Conservation (phyloP, 2,888 invertebrate species). For the Pammene aurita region DNA sequence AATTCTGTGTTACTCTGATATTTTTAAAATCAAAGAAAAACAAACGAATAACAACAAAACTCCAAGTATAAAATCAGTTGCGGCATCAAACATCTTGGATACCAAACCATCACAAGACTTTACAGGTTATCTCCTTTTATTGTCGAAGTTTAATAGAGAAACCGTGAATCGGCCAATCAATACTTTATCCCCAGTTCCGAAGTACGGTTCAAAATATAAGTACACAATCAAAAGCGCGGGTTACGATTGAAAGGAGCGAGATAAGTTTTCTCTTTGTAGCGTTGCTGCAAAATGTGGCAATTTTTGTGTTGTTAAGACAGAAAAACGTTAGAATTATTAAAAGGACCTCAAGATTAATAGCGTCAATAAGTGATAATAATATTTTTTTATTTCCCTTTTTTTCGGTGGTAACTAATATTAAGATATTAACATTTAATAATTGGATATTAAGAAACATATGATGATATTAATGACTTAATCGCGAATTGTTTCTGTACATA, state of each 20-base stretch:
- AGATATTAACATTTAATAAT: too few species aligned
- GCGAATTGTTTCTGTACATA: too few species aligned
- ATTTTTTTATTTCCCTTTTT: too few species aligned
- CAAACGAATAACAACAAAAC: not conserved
- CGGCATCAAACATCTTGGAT: constrained; percentile 15
- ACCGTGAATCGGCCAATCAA: constrained; percentile 38
- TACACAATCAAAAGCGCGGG: constrained; percentile 34
- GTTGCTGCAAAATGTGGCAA: constrained; percentile 29
- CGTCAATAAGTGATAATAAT: too few species aligned
- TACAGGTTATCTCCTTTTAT: constrained; percentile 40
- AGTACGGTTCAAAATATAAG: constrained; percentile 41
- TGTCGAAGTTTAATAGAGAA: constrained; percentile 42
- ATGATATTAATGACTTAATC: too few species aligned
- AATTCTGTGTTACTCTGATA: not conserved
- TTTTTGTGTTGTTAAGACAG: constrained; percentile 16
- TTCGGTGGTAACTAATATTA: too few species aligned
- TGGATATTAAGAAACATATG: too few species aligned
- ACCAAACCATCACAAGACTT: constrained; percentile 28
- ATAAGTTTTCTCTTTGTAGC: constrained; percentile 36
- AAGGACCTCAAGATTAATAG: too few species aligned
- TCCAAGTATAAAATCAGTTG: constrained; percentile 8
- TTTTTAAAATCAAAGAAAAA: not conserved
- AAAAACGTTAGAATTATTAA: not conserved
- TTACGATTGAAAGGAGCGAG: constrained; percentile 36
- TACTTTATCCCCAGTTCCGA: constrained; percentile 41